Percentiles rank a stretch among this genome's conserved stretches.
Conservation (phyloP, 2,888 invertebrate species). For the Temnothorax rugatulus region DNA sequence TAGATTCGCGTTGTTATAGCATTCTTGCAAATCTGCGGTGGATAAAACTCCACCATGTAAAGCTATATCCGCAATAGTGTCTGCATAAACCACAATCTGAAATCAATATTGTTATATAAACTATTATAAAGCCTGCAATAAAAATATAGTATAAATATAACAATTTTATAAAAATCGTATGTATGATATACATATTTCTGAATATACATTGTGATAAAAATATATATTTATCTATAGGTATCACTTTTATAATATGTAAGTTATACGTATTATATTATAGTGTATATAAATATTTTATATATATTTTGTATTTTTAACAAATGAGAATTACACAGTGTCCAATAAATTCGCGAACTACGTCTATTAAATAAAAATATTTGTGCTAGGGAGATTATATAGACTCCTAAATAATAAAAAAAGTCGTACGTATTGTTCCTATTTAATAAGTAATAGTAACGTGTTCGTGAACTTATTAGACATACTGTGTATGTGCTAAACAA, state of each 20-base stretch:
- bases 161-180: not conserved
- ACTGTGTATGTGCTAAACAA: too few species aligned
- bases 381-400: too few species aligned
- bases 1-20: not conserved
- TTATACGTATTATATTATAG: not conserved
- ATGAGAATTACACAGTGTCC: too few species aligned
- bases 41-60: not conserved
- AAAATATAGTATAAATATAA: not conserved
- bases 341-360: too few species aligned
- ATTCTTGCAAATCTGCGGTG: not conserved
- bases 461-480: too few species aligned
- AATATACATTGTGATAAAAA: slow-evolving; percentile 5
- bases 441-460: too few species aligned
- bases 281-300: not conserved
- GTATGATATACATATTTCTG: not conserved
- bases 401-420: too few species aligned
- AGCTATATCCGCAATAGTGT: not conserved
- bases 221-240: not conserved
- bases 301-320: too few species aligned
- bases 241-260: not conserved
- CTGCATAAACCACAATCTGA: not conserved
- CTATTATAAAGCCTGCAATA: not conserved
- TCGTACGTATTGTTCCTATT: too few species aligned
- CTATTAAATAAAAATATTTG: too few species aligned
- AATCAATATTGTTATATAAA: slow-evolving; percentile 11